A percentile compares a stretch with the other conserved stretches of the same genome.
Conservation (phyloP, 2,888 invertebrate species). For the Elegia similella region DNA sequence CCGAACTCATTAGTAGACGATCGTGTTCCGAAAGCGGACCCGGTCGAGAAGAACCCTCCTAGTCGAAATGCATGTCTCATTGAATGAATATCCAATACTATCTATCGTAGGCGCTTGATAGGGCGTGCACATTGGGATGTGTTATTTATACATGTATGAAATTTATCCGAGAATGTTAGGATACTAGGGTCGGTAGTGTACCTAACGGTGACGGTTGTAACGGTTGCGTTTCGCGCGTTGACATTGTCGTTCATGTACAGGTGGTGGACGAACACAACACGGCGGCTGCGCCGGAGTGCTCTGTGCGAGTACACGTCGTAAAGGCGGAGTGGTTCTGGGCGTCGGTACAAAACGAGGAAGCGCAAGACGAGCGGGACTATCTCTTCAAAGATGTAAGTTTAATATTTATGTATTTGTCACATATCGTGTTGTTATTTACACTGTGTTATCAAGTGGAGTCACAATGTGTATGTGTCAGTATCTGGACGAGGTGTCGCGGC, state of each 20-base stretch:
- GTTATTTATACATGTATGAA: slow-evolving; percentile 25
- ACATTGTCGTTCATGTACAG: slow-evolving; percentile 60
- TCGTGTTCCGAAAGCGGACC: background rate
- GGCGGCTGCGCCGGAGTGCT: slow-evolving; percentile 86
- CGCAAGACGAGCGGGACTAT: slow-evolving; percentile 95
- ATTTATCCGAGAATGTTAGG: slow-evolving; percentile 21
- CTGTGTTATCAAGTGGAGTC: background rate
- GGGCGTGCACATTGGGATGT: slow-evolving; percentile 40
- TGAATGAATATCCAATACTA: slow-evolving; percentile 34
- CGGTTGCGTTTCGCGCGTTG: background rate
- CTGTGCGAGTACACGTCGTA: slow-evolving; percentile 87
- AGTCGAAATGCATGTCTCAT: slow-evolving; percentile 53
- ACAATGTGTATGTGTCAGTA: slow-evolving; percentile 46
- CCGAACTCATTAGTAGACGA: slow-evolving; percentile 22
- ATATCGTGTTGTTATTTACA: too few relatives aligned
- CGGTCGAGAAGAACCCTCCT: slow-evolving; percentile 31
- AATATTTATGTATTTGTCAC: background rate
- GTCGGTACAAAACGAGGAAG: slow-evolving; percentile 96
- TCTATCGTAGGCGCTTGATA: slow-evolving; percentile 44
- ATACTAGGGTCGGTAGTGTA: slow-evolving; percentile 7
- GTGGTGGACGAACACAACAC: slow-evolving; percentile 92
- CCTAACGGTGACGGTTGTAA: slow-evolving; percentile 24
- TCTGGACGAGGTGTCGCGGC: slow-evolving; percentile 72
- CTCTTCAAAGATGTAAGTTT: slow-evolving; percentile 90
- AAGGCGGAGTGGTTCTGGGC: slow-evolving; percentile 99